Percentiles rank a stretch among this genome's conserved stretches.
Conservation (phyloP, 30 jellyfish, hydroid and myxozoan species). For the Hydra vulgaris region DNA sequence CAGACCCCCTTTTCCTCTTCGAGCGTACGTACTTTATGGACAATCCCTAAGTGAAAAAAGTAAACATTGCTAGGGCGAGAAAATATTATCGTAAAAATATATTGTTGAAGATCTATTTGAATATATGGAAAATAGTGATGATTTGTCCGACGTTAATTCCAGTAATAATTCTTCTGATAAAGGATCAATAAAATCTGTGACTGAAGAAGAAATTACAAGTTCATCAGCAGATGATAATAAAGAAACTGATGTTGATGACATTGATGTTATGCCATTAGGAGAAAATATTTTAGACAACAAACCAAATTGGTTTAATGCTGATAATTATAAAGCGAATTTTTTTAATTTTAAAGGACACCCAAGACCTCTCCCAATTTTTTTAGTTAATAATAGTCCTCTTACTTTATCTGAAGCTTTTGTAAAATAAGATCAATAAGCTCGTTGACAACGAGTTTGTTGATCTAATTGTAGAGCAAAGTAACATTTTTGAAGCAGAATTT, state of each 20-base stretch:
- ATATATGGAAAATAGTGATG: not conserved
- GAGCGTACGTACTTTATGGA: too few species aligned
- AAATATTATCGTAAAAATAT: not conserved
- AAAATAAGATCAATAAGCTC: too few species aligned
- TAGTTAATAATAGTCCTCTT: not conserved
- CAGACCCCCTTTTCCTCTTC: too few species aligned
- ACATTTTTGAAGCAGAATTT: not conserved
- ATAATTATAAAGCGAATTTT: too few species aligned
- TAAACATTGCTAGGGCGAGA: not conserved
- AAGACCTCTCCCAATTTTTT: too few species aligned
- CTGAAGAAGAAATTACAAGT: not conserved
- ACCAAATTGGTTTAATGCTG: too few species aligned
- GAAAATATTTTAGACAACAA: not conserved
- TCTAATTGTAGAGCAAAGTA: not conserved
- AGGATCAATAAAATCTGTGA: slow-evolving; percentile 5
- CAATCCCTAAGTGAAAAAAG: not conserved
- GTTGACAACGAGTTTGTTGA: slow-evolving; percentile 1
- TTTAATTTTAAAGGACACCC: too few species aligned
- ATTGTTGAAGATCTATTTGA: not conserved
- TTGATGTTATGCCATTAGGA: slow-evolving; percentile 1
- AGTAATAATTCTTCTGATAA: not conserved
- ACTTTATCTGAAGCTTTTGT: slow-evolving; percentile 5
- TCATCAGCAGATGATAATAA: not conserved
- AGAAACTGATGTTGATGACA: not conserved
- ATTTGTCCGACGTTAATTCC: not conserved